Conservation (phyloP, 2,797 vertebrate genomes). For the Crenichthys baileyi region DNA sequence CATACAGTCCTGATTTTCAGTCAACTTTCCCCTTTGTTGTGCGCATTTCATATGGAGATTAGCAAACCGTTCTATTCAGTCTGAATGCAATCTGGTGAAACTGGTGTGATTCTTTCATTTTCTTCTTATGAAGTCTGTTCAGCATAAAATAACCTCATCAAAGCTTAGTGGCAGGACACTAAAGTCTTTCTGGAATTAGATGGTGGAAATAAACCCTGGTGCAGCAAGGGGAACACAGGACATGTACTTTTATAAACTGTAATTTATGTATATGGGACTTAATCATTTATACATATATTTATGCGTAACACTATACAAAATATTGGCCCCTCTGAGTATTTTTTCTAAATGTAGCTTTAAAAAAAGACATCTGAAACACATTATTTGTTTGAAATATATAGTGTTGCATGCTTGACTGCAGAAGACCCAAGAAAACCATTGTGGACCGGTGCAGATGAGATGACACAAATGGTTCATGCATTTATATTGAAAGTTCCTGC, state of each 20-base stretch:
- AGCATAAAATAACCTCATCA: slow-evolving; percentile 38
- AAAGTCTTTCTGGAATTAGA: slow-evolving; percentile 11
- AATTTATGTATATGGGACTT: background rate
- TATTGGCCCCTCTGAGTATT: background rate
- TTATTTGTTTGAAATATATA: background rate
- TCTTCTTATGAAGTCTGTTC: slow-evolving; percentile 41
- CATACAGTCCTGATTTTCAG: slow-evolving; percentile 56
- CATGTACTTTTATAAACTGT: background rate
- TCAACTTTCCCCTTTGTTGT: slow-evolving; percentile 65
- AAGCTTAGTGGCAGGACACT: slow-evolving; percentile 22
- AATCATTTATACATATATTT: background rate
- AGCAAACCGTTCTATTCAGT: slow-evolving; percentile 61
- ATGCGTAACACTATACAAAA: background rate
- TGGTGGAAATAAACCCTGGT: background rate
- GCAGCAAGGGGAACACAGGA: background rate
- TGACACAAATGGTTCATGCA: background rate
- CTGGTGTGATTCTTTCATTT: slow-evolving; percentile 56
- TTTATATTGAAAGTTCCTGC: background rate
- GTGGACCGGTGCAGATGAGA: background rate
- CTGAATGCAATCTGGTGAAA: slow-evolving; percentile 41
- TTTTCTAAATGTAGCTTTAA: background rate
- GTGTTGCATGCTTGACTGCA: background rate
- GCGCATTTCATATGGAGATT: slow-evolving; percentile 69
- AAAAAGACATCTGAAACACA: background rate
- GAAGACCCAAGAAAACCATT: background rate